A percentile compares a stretch with the other conserved stretches of the same genome.
Conservation (phyloP, 23 tunicate genomes). For the Corella eumyota region DNA sequence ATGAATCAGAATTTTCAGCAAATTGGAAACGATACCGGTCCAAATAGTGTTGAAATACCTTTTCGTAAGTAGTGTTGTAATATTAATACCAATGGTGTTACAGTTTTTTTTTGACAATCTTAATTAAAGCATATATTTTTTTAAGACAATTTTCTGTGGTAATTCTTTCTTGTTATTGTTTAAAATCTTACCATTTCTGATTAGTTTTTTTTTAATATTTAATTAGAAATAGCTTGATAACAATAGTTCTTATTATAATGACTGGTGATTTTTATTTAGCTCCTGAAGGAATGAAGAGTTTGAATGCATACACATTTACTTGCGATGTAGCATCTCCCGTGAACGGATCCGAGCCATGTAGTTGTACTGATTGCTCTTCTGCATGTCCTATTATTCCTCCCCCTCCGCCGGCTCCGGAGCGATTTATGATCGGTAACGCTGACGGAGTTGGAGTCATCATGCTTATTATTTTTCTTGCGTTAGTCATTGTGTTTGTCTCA, state of each 20-base stretch:
- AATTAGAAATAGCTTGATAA: no score
- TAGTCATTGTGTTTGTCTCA: slow-evolving; percentile 28
- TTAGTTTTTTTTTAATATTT: no score
- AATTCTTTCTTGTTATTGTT: no score
- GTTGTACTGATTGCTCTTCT: slow-evolving; percentile 87
- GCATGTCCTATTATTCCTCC: slow-evolving; percentile 84
- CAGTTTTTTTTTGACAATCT: no score
- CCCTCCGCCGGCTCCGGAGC: slow-evolving; percentile 17
- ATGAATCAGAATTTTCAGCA: slow-evolving; percentile 54
- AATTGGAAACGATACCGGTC: slow-evolving; percentile 35
- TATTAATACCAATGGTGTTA: no score
- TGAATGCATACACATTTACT: slow-evolving; percentile 8
- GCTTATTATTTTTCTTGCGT: slow-evolving; percentile 47
- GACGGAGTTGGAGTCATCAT: slow-evolving; percentile 83
- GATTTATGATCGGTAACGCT: slow-evolving; percentile 47
- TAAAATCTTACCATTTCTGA: no score
- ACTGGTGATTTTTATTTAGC: slow-evolving; percentile 16
- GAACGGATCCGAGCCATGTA: slow-evolving; percentile 25
- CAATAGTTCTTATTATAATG: neutral
- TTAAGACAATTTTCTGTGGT: no score
- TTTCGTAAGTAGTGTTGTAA: slow-evolving; percentile 14
- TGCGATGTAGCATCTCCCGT: slow-evolving; percentile 68
- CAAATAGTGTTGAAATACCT: slow-evolving; percentile 6
- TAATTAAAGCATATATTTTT: no score
- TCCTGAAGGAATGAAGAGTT: slow-evolving; percentile 33